Percentiles rank a stretch among this genome's conserved stretches.
Conservation (phyloP, 2,888 invertebrate genomes). For the Kryphioiulus occultus region DNA sequence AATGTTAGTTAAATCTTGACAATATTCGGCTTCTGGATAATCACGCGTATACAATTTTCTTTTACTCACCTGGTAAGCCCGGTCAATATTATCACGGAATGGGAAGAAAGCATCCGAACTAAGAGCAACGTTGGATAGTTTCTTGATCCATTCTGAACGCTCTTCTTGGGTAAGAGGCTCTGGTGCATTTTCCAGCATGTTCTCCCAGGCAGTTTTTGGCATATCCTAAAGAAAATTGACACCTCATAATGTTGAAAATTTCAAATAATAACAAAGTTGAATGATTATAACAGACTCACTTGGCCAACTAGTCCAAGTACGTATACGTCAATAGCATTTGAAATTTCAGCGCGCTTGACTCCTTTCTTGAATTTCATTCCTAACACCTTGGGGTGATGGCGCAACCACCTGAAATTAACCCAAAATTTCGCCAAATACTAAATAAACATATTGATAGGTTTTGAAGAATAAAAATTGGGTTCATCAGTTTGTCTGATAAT, state of each 20-base stretch:
- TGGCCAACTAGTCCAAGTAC: conserved; percentile 85
- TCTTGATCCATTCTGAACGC: conserved; percentile 59
- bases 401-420: conserved; percentile 76
- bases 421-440: neutral
- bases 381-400: conserved; percentile 87
- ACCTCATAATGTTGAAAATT: neutral
- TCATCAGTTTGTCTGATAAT: no score
- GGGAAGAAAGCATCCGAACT: conserved; percentile 99
- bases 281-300: conserved; percentile 63
- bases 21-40: no score
- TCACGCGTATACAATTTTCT: neutral
- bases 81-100: conserved; percentile 95
- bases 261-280: neutral
- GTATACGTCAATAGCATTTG: conserved; percentile 95
- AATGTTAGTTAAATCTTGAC: neutral
- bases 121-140: conserved; percentile 68
- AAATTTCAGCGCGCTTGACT: conserved; percentile 87
- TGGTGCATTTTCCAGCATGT: conserved; percentile 78
- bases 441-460: no score
- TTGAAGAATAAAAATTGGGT: no score
- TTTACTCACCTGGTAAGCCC: conserved; percentile 78
- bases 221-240: conserved; percentile 74
- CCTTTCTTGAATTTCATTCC: conserved; percentile 84
- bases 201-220: conserved; percentile 76
- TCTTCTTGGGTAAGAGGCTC: conserved; percentile 71